Conservation (phyloP, 2,113 vertebrate species). For the Urocitellus parryii region DNA sequence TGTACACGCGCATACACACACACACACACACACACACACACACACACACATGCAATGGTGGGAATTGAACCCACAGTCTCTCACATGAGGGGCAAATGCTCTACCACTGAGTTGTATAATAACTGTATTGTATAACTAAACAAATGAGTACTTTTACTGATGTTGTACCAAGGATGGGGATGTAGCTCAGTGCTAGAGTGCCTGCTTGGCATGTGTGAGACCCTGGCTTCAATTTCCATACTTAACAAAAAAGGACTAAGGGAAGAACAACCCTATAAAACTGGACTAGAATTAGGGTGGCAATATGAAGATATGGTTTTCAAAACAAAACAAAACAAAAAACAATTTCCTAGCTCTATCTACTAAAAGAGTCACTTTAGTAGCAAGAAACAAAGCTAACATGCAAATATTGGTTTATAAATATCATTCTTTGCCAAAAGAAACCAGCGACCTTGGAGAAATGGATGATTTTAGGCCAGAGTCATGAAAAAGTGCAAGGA, state of each 20-base stretch:
- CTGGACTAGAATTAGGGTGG: background rate
- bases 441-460: background rate
- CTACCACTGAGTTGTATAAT: too few species aligned
- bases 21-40: too few species aligned
- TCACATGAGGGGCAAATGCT: too few species aligned
- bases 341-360: background rate
- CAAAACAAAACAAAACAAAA: background rate
- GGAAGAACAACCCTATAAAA: background rate
- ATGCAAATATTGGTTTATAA: background rate
- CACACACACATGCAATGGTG: too few species aligned
- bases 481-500: background rate
- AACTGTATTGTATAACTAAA: too few species aligned
- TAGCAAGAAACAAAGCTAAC: background rate
- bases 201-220: too few species aligned
- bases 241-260: background rate
- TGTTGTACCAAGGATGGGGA: too few species aligned
- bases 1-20: too few species aligned
- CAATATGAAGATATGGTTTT: conserved; percentile 5
- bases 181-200: background rate
- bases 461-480: background rate
- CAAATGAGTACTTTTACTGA: too few species aligned
- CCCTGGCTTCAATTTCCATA: too few species aligned
- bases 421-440: background rate
- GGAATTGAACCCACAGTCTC: too few species aligned
- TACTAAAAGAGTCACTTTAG: background rate